Conservation (phyloP, 2,113 vertebrate genomes). For the Muntiacus reevesi region DNA sequence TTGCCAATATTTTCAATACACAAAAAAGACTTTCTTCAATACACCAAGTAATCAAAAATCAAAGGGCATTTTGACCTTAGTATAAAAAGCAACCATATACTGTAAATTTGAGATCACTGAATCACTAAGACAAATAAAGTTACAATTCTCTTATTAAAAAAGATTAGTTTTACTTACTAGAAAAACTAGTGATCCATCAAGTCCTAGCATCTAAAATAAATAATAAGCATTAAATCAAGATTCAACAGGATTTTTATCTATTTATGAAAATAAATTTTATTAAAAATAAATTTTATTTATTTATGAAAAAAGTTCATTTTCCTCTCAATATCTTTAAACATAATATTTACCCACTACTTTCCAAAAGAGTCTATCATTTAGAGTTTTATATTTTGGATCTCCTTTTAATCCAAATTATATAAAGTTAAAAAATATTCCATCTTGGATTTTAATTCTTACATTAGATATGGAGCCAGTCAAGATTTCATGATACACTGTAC, state of each 20-base stretch:
- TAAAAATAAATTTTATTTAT: neutral
- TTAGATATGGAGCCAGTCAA: neutral
- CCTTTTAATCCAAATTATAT: neutral
- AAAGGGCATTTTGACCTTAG: neutral
- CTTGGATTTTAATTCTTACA: neutral
- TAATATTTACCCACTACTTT: neutral
- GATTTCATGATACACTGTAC: neutral
- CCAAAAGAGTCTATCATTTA: neutral
- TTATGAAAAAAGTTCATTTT: neutral
- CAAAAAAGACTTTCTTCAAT: neutral
- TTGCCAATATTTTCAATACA: neutral
- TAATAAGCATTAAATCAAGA: constrained; percentile 10
- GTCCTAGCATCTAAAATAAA: constrained; percentile 92
- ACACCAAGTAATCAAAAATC: neutral
- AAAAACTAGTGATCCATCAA: constrained; percentile 96
- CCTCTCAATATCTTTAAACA: neutral
- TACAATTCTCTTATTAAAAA: neutral
- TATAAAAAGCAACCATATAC: neutral
- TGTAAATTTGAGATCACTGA: neutral
- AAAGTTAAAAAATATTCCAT: neutral
- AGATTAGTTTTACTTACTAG: constrained; percentile 84
- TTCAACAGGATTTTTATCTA: neutral
- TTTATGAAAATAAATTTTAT: neutral
- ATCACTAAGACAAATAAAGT: neutral
- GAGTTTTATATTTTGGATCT: neutral